Evolutionary conservation across 2,113 vertebrate species (phyloP), one percentile per base, ranked within the genome.

Genomic region (Festucalex cinctus): DNA sequence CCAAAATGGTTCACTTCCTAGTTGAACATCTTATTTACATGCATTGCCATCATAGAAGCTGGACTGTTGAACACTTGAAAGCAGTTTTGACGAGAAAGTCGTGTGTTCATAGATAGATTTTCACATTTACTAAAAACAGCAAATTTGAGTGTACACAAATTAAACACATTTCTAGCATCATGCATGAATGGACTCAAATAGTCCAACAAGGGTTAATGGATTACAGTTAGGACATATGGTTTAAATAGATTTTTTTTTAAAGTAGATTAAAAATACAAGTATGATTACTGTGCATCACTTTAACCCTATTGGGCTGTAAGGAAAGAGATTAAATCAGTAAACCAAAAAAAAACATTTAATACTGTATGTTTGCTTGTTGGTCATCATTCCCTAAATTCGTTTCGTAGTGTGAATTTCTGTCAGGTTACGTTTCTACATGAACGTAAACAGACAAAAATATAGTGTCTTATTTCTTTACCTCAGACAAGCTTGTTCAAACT

Each of bases 401-500:
- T 43, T 1, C 5, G 17, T 6, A 59, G 1, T 22, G 49, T 53
- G n/a, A 65, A 69, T 32, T 61, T 60, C 28, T 81, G 67, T 83
- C 69, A 43, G 71, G 69, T 73, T 56, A 71, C n/a, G 78, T 75
- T 77, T 62, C 66, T 24, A 60, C 73, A 60, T 71, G 46, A 68
- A 54, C 41, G 63, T 49, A 82, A 70, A 65, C 63, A 64, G 64
- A 60, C 32, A 66, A 82, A 81, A 43, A 61, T 75, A 19, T 65
- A 57, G 64, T 78, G 67, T 83, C 73, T 78, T 78, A 75, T 86
- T 73, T 77, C 58, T 85, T 86, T 86, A 85, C 80, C 78, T 82
- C 84, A 81, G 37, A 84, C 12, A 19, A 74, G 44, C 44, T 62
- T 5, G 69, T 13, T 49, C 76, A 77, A 61, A 71, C 75, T 80